phyloP scores from a whole-genome alignment of 2,888 invertebrate species.

The Caenorhabditis sulstoni region DNA sequence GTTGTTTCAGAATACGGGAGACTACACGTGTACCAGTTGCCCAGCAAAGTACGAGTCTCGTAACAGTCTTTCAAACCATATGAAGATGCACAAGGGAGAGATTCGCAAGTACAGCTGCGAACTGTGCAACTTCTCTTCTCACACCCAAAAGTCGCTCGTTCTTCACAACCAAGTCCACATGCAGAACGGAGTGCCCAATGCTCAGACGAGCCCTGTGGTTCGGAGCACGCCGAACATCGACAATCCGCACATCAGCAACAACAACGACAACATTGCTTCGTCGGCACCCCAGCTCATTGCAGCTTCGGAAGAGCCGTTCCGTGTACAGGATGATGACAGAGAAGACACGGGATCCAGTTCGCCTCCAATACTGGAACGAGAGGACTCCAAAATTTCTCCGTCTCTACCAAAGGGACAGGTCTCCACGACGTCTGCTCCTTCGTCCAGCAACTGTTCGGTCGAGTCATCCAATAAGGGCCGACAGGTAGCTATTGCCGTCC shows the following conservation, averaged over 20 bases:
- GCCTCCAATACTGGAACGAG: conserved; percentile 34
- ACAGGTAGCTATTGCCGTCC: not conserved
- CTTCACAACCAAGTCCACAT: conserved; percentile 55
- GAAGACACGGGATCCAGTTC: not conserved
- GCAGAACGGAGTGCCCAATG: conserved; percentile 43
- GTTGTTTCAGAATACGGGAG: conserved; percentile 21
- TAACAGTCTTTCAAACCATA: conserved; percentile 61
- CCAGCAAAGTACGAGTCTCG: conserved; percentile 59
- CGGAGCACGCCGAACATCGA: not conserved
- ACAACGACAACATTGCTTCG: conserved; percentile 5
- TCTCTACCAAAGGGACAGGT: conserved; percentile 9
- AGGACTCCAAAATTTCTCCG: not conserved
- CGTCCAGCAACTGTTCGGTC: not conserved
- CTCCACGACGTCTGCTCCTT: not conserved
- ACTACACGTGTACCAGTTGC: conserved; percentile 52
- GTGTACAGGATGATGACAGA: not conserved
- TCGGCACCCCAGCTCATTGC: conserved; percentile 6
- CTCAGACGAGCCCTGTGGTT: conserved; percentile 32
- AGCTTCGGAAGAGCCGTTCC: conserved; percentile 5
- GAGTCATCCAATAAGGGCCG: too few relatives aligned
- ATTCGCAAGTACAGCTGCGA: conserved; percentile 56
- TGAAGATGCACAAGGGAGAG: conserved; percentile 56
- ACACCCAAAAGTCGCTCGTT: conserved; percentile 55
- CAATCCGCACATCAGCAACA: not conserved
- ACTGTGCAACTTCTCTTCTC: conserved; percentile 63